phyloP scores from a whole-genome alignment of 2,797 vertebrate genomes.

The Peromyscus aztecus region DNA sequence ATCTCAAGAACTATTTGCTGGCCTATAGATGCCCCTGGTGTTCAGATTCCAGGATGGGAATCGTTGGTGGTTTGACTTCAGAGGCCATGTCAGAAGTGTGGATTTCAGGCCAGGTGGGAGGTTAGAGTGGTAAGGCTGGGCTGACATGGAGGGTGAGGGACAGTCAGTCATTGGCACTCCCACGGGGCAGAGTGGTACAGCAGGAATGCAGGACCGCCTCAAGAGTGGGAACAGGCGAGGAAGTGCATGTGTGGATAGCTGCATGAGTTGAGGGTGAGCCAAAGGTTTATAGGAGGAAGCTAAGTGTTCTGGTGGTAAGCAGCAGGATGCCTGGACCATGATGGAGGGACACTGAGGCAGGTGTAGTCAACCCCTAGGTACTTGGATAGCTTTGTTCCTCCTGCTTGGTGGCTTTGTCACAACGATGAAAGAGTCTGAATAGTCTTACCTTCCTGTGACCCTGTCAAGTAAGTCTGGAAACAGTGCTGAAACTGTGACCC shows the following conservation, averaged over 20 bases:
- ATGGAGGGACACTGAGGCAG: background rate
- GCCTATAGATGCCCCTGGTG: background rate
- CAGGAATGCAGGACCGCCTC: background rate
- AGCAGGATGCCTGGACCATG: background rate
- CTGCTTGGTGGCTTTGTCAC: background rate
- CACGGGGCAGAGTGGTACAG: background rate
- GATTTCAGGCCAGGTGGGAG: background rate
- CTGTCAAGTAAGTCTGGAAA: background rate
- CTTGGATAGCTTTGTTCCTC: background rate
- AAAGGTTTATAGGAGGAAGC: background rate
- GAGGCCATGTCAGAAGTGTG: background rate
- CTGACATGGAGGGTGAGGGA: background rate
- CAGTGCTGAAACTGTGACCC: background rate
- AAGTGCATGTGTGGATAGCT: background rate
- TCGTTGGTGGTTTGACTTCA: background rate
- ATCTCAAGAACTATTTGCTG: background rate
- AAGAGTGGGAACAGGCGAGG: background rate
- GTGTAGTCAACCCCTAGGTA: background rate
- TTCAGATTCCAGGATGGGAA: background rate
- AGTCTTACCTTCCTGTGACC: background rate
- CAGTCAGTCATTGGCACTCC: too few relatives aligned
- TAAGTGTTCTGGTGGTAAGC: background rate
- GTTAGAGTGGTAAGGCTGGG: background rate
- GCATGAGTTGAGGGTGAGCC: background rate
- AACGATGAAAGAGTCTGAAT: background rate